Evolutionary conservation across 2,888 invertebrate genomes (phyloP).

Genomic region (Sminthurinus aureus): DNA sequence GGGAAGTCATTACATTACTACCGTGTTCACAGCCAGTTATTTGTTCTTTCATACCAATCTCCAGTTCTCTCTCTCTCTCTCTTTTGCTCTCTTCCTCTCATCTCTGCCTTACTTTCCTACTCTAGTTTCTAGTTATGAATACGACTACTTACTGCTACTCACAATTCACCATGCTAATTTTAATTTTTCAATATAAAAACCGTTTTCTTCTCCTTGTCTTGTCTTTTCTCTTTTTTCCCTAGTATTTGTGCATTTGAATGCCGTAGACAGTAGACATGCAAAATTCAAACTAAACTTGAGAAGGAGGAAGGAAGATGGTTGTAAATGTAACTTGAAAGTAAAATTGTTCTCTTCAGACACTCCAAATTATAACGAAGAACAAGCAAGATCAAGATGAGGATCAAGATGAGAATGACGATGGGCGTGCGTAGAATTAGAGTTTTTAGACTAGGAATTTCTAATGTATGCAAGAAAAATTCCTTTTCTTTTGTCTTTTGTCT

Average conservation of each 20-base stretch:
- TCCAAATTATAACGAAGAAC: too few species aligned
- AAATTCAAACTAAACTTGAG: too few species aligned
- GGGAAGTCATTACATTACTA: constrained; percentile 2
- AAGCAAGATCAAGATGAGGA: too few species aligned
- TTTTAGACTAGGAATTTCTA: too few species aligned
- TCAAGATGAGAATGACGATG: too few species aligned
- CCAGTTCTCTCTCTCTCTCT: neutral
- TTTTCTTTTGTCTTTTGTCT: too few species aligned
- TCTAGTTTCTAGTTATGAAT: neutral
- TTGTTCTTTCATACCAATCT: neutral
- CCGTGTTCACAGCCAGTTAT: neutral
- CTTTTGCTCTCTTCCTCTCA: too few species aligned
- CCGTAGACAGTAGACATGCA: neutral
- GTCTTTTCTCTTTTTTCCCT: neutral
- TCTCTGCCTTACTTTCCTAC: neutral
- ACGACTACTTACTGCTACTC: neutral
- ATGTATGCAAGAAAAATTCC: too few species aligned
- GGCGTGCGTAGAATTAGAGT: too few species aligned
- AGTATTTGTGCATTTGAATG: neutral
- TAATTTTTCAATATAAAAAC: constrained; percentile 1
- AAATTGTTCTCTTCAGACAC: too few species aligned
- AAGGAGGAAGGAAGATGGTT: too few species aligned
- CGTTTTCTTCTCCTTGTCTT: neutral
- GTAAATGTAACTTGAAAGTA: too few species aligned
- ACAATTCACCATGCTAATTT: neutral